Evolutionary conservation across 2,113 vertebrate genomes (phyloP), one percentile per base, ranked within the genome.

Genomic region (Sakesphorus luctuosus): DNA sequence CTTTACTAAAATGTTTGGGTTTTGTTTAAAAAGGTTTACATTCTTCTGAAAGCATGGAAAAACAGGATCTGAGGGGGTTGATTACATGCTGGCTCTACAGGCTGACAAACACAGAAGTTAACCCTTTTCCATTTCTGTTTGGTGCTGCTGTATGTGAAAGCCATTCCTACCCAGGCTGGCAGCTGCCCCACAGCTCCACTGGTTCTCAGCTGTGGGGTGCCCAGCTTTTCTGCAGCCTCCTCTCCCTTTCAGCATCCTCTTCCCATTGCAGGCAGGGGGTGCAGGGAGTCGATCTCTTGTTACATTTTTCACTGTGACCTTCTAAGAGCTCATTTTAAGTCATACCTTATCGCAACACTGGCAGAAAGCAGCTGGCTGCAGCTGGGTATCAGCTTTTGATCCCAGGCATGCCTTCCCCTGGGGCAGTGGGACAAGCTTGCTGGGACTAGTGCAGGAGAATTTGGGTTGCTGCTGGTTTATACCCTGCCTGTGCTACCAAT

Each of bases 1-100:
- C 33, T 61, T 77, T 33, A n/a, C 68, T 90, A 58, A 92, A 75
- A 77, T 43, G 72, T 83, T 94, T 84, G 38, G 13, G 33, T 13
- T 92, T 86, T 76, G 49, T 93, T 91, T 93, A 28, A 50, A 65
- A 85, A 89, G 40, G 78, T 96, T 96, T 96, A 90, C 92, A 92
- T 96, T 97, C 88, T 89, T 94, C 43, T 84, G 35, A 68, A 38
- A 89, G 68, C 40, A 59, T 0, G 0, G 90, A 81, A 93, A 94
- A 94, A 74, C 73, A 94, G 89, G 63, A 92, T 84, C 63, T 2
- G 3, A 31, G 44, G 44, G 66, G 24, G 1, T 33, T 95, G 75
- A 76, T 89, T 93, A 69, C 80, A 86, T 2, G 1, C 63, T 81
- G 52, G 47, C 73, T 88, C 59, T 6, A 3, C 46, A 50, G 63